Percentiles rank a stretch among this genome's conserved stretches.
Evolutionary conservation across 1,140 invertebrate genomes (phyloP).

Genomic region (Phocides pigmalion): DNA sequence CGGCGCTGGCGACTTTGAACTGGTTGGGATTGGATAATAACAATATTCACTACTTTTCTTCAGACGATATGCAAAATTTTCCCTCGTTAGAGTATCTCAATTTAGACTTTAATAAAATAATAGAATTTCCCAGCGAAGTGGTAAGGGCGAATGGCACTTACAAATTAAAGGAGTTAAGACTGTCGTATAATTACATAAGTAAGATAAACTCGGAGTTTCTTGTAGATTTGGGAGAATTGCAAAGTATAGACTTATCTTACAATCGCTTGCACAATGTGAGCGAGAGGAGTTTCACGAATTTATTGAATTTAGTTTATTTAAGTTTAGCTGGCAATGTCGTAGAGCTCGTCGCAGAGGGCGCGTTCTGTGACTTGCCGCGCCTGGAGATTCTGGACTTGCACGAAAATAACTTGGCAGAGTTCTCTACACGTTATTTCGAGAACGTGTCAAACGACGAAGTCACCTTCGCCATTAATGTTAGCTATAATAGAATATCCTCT

Average conservation of each 20-base stretch:
- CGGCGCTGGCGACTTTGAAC: constrained; percentile 87
- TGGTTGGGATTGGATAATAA: constrained; percentile 95
- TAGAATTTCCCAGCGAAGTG: constrained; percentile 85
- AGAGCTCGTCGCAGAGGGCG: constrained; percentile 81
- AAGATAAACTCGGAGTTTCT: constrained; percentile 86
- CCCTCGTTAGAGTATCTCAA: constrained; percentile 91
- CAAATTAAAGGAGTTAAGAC: constrained; percentile 89
- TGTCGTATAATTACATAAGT: constrained; percentile 89
- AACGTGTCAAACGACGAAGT: constrained; percentile 85
- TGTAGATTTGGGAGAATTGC: constrained; percentile 83
- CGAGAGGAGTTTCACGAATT: constrained; percentile 83
- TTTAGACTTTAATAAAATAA: constrained; percentile 92
- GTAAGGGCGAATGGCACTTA: constrained; percentile 87
- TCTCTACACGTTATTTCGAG: constrained; percentile 86
- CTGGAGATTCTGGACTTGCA: constrained; percentile 89
- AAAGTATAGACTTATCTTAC: constrained; percentile 87
- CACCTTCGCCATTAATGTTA: constrained; percentile 87
- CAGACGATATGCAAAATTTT: constrained; percentile 85
- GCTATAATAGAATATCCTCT: constrained; percentile 86
- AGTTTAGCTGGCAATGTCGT: constrained; percentile 87
- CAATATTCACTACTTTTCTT: constrained; percentile 88
- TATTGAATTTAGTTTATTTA: constrained; percentile 86
- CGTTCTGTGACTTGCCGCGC: constrained; percentile 86
- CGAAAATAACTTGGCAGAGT: constrained; percentile 86
- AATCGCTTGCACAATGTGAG: constrained; percentile 85